Evolutionary conservation across 2,888 invertebrate species (phyloP), one percentile per base, ranked within the genome.

Genomic region (Pyrrhosoma nymphula): DNA sequence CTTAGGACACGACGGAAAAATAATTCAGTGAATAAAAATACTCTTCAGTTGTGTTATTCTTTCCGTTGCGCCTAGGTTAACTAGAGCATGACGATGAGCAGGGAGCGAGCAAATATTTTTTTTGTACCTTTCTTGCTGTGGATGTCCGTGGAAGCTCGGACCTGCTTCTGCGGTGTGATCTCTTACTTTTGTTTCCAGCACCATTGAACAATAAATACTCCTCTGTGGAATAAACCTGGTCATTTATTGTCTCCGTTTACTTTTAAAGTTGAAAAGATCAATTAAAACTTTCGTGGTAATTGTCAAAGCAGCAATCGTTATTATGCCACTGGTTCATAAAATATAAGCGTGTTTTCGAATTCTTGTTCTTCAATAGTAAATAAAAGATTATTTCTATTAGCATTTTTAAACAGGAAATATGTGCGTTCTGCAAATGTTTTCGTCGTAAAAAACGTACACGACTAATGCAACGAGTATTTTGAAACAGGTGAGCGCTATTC

Each of bases 81-180:
- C 93, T 93, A 47, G 93, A 93, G 75, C 93, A 93, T 18, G 93
- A 47, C 69, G 55, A 55, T 93, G 93, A 26, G 93, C 75, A n/a
- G n/a, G 23, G 47, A 93, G 69, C 69, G 35, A 26, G 63, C 69
- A 63, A 35, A 30, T 93, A 47, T 93, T 93, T 69, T 82, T 69
- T 93, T 3, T 18, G 55, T 93, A 35, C 63, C 26, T 93, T 63
- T 47, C 47, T 63, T 69, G 93, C 93, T 55, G 69, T 69, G 69
- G 47, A n/a, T 55, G 93, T n/a, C 47, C 55, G 69, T 69, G 26
- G 69, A 93, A 75, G n/a, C n/a, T 75, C 69, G 30, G 35, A 16
- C 16, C 39, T 16, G 47, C 69, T 69, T 3, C 26, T 14, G 18
- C 91, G 60, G 55, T 26, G 91, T 63, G 23, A n/a, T 23, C 63